A percentile compares a stretch with the other conserved stretches of the same genome.
phyloP scores from a whole-genome alignment of 2,888 invertebrate genomes.

The Teinopalpus imperialis region DNA sequence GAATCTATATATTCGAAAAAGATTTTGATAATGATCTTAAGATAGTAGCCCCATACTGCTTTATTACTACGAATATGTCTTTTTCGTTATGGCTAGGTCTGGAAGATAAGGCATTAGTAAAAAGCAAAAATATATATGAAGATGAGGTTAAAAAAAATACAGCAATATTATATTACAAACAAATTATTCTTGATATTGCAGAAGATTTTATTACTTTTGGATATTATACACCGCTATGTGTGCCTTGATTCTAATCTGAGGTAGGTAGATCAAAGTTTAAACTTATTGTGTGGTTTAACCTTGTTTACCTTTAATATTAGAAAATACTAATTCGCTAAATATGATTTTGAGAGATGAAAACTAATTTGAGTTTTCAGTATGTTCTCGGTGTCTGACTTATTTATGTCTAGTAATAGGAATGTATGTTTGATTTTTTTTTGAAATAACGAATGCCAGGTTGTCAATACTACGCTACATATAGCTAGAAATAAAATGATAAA shows the following conservation, averaged over 20 bases:
- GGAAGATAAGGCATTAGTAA: constrained; percentile 15
- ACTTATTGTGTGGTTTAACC: too few species aligned
- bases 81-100: constrained; percentile 25
- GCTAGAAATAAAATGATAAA: too few species aligned
- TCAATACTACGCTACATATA: too few species aligned
- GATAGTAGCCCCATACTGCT: constrained; percentile 13
- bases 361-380: too few species aligned
- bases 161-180: constrained; percentile 8
- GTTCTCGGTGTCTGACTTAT: too few species aligned
- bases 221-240: neutral
- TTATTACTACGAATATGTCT: constrained; percentile 18
- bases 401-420: too few species aligned
- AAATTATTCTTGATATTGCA: constrained; percentile 14
- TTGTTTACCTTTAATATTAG: too few species aligned
- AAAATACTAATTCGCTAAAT: too few species aligned
- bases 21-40: constrained; percentile 21
- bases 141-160: constrained; percentile 6
- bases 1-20: constrained; percentile 12
- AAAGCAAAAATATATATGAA: constrained; percentile 18
- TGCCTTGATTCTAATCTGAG: neutral
- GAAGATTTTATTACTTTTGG: constrained; percentile 20
- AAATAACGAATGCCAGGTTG: too few species aligned
- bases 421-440: too few species aligned
- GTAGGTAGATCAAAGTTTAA: neutral
- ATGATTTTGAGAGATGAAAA: too few species aligned